Percentiles rank a stretch among this genome's conserved stretches.
Conservation (phyloP, 2,888 invertebrate genomes). For the Hirtodrosophila confusa region DNA sequence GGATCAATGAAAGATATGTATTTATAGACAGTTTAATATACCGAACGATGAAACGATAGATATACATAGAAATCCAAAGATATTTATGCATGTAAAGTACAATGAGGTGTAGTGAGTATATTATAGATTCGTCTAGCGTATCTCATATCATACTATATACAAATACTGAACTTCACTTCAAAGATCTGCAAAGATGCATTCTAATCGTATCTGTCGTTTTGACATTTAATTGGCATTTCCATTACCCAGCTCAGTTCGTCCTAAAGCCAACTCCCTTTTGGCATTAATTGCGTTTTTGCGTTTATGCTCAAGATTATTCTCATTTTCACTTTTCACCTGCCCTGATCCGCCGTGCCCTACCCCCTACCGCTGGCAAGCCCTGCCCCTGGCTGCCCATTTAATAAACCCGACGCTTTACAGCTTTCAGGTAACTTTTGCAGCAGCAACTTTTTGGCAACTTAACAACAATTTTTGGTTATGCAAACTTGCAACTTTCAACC, state of each 20-base stretch:
- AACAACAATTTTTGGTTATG: constrained; percentile 64
- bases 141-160: too few relatives aligned
- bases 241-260: constrained; percentile 26
- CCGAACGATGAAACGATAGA: too few relatives aligned
- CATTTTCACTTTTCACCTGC: constrained; percentile 58
- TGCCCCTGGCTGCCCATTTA: constrained; percentile 32
- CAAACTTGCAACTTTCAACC: constrained; percentile 56
- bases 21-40: too few relatives aligned
- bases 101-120: too few relatives aligned
- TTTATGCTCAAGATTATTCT: constrained; percentile 32
- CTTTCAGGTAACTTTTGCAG: constrained; percentile 43
- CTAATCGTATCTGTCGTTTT: constrained; percentile 18
- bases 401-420: constrained; percentile 60
- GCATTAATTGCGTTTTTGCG: constrained; percentile 33
- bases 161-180: too few relatives aligned
- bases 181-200: constrained; percentile 24
- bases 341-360: not conserved
- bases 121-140: too few relatives aligned
- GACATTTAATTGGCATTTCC: constrained; percentile 49
- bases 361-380: not conserved
- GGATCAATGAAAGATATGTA: too few relatives aligned
- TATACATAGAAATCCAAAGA: too few relatives aligned
- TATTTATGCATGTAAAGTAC: too few relatives aligned
- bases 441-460: constrained; percentile 62
- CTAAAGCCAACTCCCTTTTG: not conserved